Conservation (phyloP, 2,797 vertebrate species). For the Phylloscopus collybita region DNA sequence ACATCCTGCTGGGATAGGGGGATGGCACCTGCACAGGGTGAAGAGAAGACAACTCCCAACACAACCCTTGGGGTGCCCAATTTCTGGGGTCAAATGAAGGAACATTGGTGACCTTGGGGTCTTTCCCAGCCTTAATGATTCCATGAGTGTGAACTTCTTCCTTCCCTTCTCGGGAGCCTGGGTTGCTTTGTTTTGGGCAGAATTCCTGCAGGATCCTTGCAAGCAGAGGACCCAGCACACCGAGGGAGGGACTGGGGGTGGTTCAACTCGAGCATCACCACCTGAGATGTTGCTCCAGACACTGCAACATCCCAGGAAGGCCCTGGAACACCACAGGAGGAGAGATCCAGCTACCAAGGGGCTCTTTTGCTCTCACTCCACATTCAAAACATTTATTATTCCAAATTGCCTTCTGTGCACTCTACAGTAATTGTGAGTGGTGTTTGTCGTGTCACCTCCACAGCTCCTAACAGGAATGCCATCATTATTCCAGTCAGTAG, state of each 20-base stretch:
- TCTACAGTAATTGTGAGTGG: slow-evolving; percentile 31
- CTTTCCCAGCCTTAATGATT: neutral
- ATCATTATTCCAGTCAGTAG: slow-evolving; percentile 52
- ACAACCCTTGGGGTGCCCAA: neutral
- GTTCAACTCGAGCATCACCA: neutral
- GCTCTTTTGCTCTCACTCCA: neutral
- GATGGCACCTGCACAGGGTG: fast-evolving
- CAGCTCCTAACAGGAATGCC: slow-evolving; percentile 50
- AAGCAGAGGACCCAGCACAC: neutral
- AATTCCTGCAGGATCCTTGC: neutral
- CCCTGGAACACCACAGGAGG: neutral
- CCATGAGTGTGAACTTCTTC: neutral
- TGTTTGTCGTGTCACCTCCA: slow-evolving; percentile 51
- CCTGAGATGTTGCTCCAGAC: neutral
- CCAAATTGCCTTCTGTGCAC: slow-evolving; percentile 35
- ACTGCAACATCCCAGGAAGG: neutral
- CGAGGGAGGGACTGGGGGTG: fast-evolving
- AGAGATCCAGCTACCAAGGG: neutral
- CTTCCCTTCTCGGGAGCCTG: fast-evolving
- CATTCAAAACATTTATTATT: slow-evolving; percentile 52
- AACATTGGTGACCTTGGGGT: neutral
- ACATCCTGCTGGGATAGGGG: fast-evolving
- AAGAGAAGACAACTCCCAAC: neutral
- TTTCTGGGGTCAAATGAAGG: neutral
- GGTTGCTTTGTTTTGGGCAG: neutral